These are phyloP conservation scores for Chrysolina haemoptera DNA, from an alignment of 2,888 invertebrate species.

Conservation along the genomic window DNA sequence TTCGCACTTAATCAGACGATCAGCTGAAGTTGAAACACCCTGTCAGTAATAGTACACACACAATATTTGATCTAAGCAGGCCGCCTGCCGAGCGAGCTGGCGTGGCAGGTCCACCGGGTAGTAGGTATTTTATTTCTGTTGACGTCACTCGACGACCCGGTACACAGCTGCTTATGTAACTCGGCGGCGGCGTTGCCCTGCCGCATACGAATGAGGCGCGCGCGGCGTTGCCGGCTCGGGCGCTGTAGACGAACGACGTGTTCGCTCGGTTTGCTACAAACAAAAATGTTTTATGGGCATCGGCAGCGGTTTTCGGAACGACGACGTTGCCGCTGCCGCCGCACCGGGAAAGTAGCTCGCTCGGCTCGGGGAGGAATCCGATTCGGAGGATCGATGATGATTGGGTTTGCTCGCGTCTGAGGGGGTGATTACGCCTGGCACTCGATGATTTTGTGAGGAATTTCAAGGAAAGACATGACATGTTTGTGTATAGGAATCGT, in stretches of 20 bases:
- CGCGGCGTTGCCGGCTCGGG: conserved; percentile 45
- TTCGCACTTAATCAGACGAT: conserved; percentile 1
- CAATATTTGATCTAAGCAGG: conserved; percentile 21
- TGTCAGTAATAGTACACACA: background rate
- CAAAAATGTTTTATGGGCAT: conserved; percentile 18
- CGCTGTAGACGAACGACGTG: conserved; percentile 1
- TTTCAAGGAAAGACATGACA: too few relatives aligned
- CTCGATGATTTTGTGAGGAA: too few relatives aligned
- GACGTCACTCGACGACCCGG: conserved; percentile 64
- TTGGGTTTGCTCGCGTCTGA: too few relatives aligned
- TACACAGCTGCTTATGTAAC: conserved; percentile 67
- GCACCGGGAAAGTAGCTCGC: too few relatives aligned
- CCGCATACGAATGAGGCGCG: conserved; percentile 48
- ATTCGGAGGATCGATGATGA: too few relatives aligned
- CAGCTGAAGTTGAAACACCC: conserved; percentile 11
- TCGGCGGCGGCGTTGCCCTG: conserved; percentile 62
- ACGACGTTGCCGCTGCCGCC: background rate
- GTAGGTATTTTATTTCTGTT: conserved; percentile 43
- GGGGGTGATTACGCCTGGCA: too few relatives aligned
- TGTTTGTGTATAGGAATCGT: too few relatives aligned
- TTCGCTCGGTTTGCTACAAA: conserved; percentile 6
- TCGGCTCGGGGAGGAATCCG: too few relatives aligned
- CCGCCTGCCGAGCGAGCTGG: conserved; percentile 19
- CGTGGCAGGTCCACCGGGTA: conserved; percentile 21
- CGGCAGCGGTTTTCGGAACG: conserved; percentile 1